A percentile compares a stretch with the other conserved stretches of the same genome.
These are phyloP conservation scores for Acropora tenuis DNA, from an alignment of 64 coral and sea anemone species.

Conservation along the genomic window DNA sequence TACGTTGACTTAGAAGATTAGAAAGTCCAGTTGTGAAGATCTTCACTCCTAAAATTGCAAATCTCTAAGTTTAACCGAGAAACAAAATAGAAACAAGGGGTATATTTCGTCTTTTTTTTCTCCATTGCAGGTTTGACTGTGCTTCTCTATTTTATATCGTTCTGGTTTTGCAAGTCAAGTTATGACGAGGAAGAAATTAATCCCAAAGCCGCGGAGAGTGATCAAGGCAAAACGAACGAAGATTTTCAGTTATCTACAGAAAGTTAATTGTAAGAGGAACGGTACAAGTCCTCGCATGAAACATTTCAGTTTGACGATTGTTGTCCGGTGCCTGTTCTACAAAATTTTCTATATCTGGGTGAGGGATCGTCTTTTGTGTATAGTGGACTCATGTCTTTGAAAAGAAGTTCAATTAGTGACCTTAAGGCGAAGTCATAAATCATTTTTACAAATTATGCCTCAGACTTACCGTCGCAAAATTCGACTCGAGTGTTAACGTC, in stretches of 20 bases:
- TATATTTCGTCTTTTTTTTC: not conserved
- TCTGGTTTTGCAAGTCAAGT: slow-evolving; percentile 42
- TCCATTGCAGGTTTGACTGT: not conserved
- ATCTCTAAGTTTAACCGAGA: not conserved
- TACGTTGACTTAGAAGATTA: too few relatives aligned
- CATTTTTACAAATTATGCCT: too few relatives aligned
- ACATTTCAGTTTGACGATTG: not conserved
- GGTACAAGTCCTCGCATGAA: not conserved
- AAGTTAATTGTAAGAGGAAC: not conserved
- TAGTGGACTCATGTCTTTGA: too few relatives aligned
- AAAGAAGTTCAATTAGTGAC: too few relatives aligned
- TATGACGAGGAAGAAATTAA: slow-evolving; percentile 3
- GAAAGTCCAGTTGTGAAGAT: too few relatives aligned
- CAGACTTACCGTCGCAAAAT: too few relatives aligned
- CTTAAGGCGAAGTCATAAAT: too few relatives aligned
- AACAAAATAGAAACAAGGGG: not conserved
- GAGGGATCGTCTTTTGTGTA: too few relatives aligned
- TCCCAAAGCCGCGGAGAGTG: not conserved
- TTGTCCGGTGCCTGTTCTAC: too few relatives aligned
- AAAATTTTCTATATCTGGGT: too few relatives aligned
- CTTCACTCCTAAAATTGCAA: too few relatives aligned
- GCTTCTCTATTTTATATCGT: not conserved
- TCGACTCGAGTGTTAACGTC: too few relatives aligned
- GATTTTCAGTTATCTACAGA: not conserved
- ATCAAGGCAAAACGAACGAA: not conserved